Base-by-base conservation (phyloP, 1,140 invertebrate genomes). In the Pachypsylla venusta region DNA sequence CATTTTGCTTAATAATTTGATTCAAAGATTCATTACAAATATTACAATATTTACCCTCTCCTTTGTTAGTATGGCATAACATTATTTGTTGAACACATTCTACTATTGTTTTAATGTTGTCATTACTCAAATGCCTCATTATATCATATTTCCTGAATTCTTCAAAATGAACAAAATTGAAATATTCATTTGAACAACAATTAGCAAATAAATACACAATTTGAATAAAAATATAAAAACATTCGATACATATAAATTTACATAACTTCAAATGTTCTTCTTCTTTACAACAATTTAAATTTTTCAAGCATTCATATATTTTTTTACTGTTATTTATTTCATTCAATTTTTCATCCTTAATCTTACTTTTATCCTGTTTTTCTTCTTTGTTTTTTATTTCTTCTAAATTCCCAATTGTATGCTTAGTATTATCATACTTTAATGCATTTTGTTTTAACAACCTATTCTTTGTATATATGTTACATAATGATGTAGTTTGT, bases 271-370 rank as follows among this genome's bases (percentile, higher is more conserved):
- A 48, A 48, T 48, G 42, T 19, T n/a, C 42, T 48, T 48, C 16
- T 48, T 22, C 42, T n/a, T n/a, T n/a, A 48, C 42, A 48, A 22
- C 7, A 48, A 48, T 48, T 48, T 48, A 48, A 48, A 48, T 48
- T 48, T 48, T 48, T 48, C 16, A 48, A 48, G 22, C 22, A 22
- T n/a, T 48, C 42, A 7, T 19, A 48, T 22, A 48, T 48, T 19
- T 48, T 48, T 19, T 48, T 48, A n/a, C 42, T 48, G 42, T 48
- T 48, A 48, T 48, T 48, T 48, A 48, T 48, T 48, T 48, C 42
- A 48, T 22, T 19, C 42, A 48, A 48, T 48, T 48, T 48, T 48
- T 48, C 42, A 48, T 48, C 22, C 42, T 22, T 48, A 48, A 48
- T 48, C 42, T 48, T 48, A 22, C 22, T 48, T 19, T 48, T n/a